Evolutionary conservation across 2,113 vertebrate species (phyloP), one percentile per base, ranked within the genome.

Genomic region (Ceratotherium simum): DNA sequence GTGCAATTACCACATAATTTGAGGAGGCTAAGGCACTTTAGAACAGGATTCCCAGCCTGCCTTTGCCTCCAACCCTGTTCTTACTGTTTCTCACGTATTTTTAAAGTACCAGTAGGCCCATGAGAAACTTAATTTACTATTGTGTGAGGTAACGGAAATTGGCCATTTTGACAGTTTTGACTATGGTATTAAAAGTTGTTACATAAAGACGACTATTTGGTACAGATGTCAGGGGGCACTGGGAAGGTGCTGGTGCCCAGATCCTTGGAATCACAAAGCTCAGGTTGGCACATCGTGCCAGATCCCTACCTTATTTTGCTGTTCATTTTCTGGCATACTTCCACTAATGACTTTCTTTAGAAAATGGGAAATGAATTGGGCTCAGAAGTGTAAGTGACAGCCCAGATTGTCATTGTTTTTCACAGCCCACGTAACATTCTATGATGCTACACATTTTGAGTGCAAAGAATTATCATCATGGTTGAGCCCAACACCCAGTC

Each of bases 311-410:
- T 97, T 95, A 83, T 90, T 96, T 90, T 67, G 60, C 94, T 88
- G 73, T 90, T 97, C 82, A 64, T 73, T 92, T 89, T 39, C 86
- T 96, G 96, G 95, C 84, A 2, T 96, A n/a, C 36, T 89, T 88
- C 81, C 97, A 97, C 67, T 70, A 92, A 93, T 76, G 89, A 54
- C 42, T 97, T 97, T 95, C 85, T 97, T 89, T 92, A 92, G 86
- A 92, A 96, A 95, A 96, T 70, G 67, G 78, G 73, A 96, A 97
- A 95, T 90, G 81, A 95, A 73, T 94, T 95, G 91, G 93, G 81
- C 51, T 90, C 48, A 87, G 58, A 89, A 96, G 79, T 73, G 75
- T 91, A 69, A 93, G 93, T 56, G 95, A 89, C 51, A 85, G 65
- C 73, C 85, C 91, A 93, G 96, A 89, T 67, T 91, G 91, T n/a